Base-by-base conservation (phyloP, 2,113 vertebrate genomes). In the Oncorhynchus nerka region DNA sequence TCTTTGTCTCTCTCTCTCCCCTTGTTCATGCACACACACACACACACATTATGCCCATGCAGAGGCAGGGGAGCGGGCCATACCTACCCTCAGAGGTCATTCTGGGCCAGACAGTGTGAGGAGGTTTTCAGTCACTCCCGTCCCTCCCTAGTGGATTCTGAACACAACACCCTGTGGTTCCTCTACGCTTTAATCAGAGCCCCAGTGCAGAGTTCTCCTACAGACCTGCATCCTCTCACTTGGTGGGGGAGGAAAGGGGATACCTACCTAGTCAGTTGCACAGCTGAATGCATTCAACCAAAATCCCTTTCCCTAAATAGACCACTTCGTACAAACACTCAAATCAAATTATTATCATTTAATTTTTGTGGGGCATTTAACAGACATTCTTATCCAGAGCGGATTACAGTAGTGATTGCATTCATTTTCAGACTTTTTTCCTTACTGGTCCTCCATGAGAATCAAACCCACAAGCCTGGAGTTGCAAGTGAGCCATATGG, bases 161-260 rank as follows among this genome's bases (percentile, higher is more conserved):
- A 87, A 89, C 86, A 88, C 83, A 83, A 76, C 85, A 85, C 86
- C 89, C 86, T 75, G 87, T 79, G 0, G 83, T 71, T 87, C 80
- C 69, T 87, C 79, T 74, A 76, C 69, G 81, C 85, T 86, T 78
- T 80, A 85, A 87, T 84, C 85, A 82, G 11, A 77, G 75, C 57
- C 72, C 84, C 71, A 86, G 85, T 20, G 13, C 73, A 0, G 75
- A 1, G 76, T 62, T 73, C 75, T 72, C 84, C 84, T 2, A 66
- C 83, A 8, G 76, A 73, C 80, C 83, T 3, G 76, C 79, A 83
- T 91, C 90, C 90, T 87, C 81, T 84, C 83, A 85, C 84, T 85
- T 84, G 85, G 78, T 20, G 84, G 70, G 83, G 75, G 77, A 34
- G 32, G 32, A 34, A 32, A 32, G 30, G 30, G 30, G 30, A 32